These are phyloP conservation scores for Drosophila pullipes DNA, from an alignment of 2,888 invertebrate species.

Conservation along the genomic window DNA sequence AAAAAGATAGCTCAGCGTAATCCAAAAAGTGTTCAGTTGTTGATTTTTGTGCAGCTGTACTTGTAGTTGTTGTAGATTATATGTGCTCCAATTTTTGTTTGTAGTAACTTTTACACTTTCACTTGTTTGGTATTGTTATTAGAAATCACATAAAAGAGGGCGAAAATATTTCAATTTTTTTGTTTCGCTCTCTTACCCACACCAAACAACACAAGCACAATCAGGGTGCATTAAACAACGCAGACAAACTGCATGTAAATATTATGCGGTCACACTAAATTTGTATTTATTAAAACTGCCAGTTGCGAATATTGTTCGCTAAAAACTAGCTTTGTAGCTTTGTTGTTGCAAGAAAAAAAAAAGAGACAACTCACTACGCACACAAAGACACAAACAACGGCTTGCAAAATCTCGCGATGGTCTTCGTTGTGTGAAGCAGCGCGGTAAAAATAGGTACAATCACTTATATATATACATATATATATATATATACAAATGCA, in stretches of 20 bases:
- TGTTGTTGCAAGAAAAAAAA: slow-evolving; percentile 67
- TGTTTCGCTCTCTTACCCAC: slow-evolving; percentile 56
- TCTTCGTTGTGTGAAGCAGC: slow-evolving; percentile 49
- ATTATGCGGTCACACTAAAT: slow-evolving; percentile 46
- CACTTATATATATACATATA: neutral
- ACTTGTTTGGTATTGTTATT: slow-evolving; percentile 56
- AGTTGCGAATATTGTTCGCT: slow-evolving; percentile 40
- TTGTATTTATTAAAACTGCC: slow-evolving; percentile 46
- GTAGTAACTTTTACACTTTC: slow-evolving; percentile 59
- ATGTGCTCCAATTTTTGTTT: slow-evolving; percentile 34
- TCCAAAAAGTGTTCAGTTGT: slow-evolving; percentile 48
- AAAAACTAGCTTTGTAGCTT: slow-evolving; percentile 11
- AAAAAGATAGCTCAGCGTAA: slow-evolving; percentile 45
- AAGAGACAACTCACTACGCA: slow-evolving; percentile 32
- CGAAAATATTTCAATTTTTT: slow-evolving; percentile 64
- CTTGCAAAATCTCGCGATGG: slow-evolving; percentile 66
- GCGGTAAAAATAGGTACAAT: slow-evolving; percentile 42
- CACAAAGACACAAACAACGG: slow-evolving; percentile 47
- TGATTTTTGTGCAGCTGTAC: slow-evolving; percentile 16
- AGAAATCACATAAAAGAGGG: slow-evolving; percentile 57
- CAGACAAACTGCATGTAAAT: slow-evolving; percentile 58
- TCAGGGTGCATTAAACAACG: slow-evolving; percentile 15
- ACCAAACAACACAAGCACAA: slow-evolving; percentile 20
- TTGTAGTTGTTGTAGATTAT: slow-evolving; percentile 11
- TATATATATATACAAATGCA: neutral